Conservation (phyloP, 2,888 invertebrate species). For the Dione juno region DNA sequence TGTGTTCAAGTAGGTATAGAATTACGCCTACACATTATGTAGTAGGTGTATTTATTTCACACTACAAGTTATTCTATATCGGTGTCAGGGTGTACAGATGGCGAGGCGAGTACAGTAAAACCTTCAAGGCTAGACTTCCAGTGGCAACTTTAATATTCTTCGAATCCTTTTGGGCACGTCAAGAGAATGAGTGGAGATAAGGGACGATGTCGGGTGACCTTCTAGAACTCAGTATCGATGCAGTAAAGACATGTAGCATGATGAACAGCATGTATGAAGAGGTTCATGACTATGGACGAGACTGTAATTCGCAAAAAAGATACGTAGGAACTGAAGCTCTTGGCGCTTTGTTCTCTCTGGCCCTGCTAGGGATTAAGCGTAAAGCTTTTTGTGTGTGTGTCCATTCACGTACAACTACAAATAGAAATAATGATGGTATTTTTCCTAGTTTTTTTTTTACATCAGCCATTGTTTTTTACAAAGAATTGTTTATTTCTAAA, state of each 20-base stretch:
- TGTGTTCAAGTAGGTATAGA: constrained; percentile 39
- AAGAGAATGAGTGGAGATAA: too few relatives aligned
- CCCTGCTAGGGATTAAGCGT: too few relatives aligned
- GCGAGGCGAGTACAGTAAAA: constrained; percentile 34
- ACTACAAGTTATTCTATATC: constrained; percentile 60
- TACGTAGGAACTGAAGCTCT: too few relatives aligned
- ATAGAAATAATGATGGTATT: constrained; percentile 8
- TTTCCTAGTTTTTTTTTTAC: constrained; percentile 11
- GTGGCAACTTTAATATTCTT: constrained; percentile 34
- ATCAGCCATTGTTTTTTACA: neutral
- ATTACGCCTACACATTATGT: constrained; percentile 38
- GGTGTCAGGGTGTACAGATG: constrained; percentile 61
- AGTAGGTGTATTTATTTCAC: constrained; percentile 33
- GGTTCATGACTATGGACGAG: too few relatives aligned
- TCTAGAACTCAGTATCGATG: too few relatives aligned
- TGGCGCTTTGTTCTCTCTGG: too few relatives aligned
- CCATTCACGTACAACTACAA: constrained; percentile 19
- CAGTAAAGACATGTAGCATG: too few relatives aligned
- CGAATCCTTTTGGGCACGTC: constrained; percentile 3
- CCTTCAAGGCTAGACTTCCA: constrained; percentile 37
- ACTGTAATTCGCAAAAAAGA: too few relatives aligned
- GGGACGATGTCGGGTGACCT: too few relatives aligned
- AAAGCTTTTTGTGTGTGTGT: neutral
- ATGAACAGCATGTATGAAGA: too few relatives aligned
- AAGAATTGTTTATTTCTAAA: constrained; percentile 9